Evolutionary conservation across 2,888 invertebrate species (phyloP), one percentile per base, ranked within the genome.

Genomic region (Amblyjoppa proteus): DNA sequence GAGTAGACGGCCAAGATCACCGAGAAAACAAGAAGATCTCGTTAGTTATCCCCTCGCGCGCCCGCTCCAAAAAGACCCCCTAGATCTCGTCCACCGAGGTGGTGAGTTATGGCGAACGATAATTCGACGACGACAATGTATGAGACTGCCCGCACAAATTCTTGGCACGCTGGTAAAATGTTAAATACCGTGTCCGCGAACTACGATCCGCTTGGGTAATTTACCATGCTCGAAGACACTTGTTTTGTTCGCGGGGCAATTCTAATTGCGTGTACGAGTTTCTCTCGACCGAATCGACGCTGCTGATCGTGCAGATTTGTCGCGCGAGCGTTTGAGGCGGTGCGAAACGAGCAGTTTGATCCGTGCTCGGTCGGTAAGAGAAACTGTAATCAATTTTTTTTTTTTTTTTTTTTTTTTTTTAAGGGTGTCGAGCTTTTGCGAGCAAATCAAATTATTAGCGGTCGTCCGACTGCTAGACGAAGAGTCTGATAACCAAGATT

Each of bases 21-120:
- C 61, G 74, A 77, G 71, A 77, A 70, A 81, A 77, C 77, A 77
- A 56, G 68, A 66, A 77, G 66, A 68, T 77, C 53, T 68, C 66
- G 66, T 66, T 41, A 53, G 41, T 68, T 51, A 53, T 45, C 49
- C 38, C 28, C 25, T 51, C 75, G 28, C 75, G 28, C 45, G 4
- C 66, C 41, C 7, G 25, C 11, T 13, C 49, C 64, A 66, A 66
- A 45, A 75, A 64, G 61, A 61, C 61, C 34, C 61, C 49, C n/a
- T 45, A 28, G 45, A 75, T n/a, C 31, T 9, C 38, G 49, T 75
- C 28, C 69, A 31, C 49, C 75, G 49, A 75, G 75, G 75, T 64
- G 56, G 61, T 64, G 61, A 64, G 34, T 64, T 64, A 64, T 64
- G 31, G 34, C 31, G 31, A 64, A 64, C 34, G 61, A 64, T 64